phyloP scores from a whole-genome alignment of 1,140 invertebrate genomes.

The Drosophila ironensis region DNA sequence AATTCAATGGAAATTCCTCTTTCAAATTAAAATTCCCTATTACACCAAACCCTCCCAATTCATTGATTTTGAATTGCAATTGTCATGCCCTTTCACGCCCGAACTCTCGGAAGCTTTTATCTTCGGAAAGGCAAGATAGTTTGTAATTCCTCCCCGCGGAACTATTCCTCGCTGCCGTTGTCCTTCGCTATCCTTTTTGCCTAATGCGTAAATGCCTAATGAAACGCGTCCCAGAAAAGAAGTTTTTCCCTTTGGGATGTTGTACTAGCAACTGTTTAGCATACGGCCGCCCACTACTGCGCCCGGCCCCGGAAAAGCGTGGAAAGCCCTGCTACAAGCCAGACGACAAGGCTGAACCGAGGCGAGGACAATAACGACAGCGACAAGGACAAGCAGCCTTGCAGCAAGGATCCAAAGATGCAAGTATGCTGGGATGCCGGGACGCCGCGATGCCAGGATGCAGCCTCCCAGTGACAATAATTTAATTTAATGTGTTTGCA shows the following conservation, averaged over 20 bases:
- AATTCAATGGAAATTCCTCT: too few species aligned
- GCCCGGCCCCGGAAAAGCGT: not conserved
- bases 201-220: conserved; percentile 59
- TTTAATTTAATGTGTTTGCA: conserved; percentile 80
- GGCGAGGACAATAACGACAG: conserved; percentile 50
- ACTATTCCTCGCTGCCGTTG: conserved; percentile 12
- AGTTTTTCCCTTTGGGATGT: conserved; percentile 21
- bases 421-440: too few species aligned
- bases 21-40: too few species aligned
- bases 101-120: not conserved
- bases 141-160: conserved; percentile 11
- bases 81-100: not conserved
- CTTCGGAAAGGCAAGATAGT: not conserved
- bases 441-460: conserved; percentile 34
- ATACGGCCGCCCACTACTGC: conserved; percentile 29
- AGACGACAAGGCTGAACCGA: conserved; percentile 59
- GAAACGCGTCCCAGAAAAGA: conserved; percentile 56
- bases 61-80: conserved; percentile 1
- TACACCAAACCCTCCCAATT: not conserved
- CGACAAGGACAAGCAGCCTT: conserved; percentile 20
- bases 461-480: conserved; percentile 64
- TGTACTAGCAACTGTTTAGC: conserved; percentile 66
- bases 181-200: not conserved
- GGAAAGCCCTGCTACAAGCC: conserved; percentile 16
- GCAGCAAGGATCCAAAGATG: conserved; percentile 1